phyloP scores from a whole-genome alignment of 2,113 vertebrate species.

The Daubentonia madagascariensis region DNA sequence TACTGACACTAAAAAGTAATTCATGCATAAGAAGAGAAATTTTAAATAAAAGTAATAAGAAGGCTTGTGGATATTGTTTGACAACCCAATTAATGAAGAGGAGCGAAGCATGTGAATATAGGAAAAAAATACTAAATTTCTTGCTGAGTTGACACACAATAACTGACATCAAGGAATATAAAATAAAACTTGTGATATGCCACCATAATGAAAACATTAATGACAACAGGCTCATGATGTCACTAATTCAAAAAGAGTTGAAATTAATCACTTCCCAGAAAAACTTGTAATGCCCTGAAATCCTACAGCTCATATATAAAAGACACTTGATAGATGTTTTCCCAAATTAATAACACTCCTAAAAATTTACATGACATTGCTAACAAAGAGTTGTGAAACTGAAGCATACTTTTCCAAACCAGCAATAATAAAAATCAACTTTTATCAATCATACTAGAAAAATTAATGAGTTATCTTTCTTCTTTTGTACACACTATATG shows the following conservation, averaged over 20 bases:
- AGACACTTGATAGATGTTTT: background rate
- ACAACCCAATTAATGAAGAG: constrained; percentile 36
- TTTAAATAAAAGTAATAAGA: constrained; percentile 43
- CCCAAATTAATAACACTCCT: background rate
- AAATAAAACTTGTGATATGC: constrained; percentile 8
- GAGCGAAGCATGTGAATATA: background rate
- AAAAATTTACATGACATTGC: background rate
- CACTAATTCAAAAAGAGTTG: constrained; percentile 55
- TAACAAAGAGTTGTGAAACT: background rate
- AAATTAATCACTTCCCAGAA: background rate
- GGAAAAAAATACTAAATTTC: background rate
- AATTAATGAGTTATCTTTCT: background rate
- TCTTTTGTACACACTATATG: background rate
- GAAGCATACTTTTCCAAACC: constrained; percentile 4
- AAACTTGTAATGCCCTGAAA: background rate
- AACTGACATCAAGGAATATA: background rate
- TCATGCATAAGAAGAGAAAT: background rate
- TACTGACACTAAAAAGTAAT: background rate
- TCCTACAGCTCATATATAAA: background rate
- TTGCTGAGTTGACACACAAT: constrained; percentile 49
- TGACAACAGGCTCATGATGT: background rate
- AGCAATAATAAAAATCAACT: background rate
- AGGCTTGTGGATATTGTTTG: background rate
- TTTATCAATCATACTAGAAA: background rate
- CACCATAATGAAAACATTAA: constrained; percentile 32